phyloP scores from a whole-genome alignment of 2,113 vertebrate genomes.

The Siphamia tubifer region DNA sequence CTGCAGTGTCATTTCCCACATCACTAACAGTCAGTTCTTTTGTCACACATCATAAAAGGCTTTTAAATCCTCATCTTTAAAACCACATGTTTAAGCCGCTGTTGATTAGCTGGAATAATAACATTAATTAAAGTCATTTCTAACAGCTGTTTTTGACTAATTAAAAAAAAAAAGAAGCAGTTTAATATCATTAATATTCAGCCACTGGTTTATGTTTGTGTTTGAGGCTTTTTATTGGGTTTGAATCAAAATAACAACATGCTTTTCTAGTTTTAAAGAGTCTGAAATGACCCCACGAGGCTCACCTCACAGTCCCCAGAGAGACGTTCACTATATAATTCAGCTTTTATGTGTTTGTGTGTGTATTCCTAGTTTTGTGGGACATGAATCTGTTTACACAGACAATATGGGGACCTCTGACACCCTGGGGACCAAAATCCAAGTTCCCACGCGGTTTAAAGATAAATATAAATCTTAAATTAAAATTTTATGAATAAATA shows the following conservation, averaged over 20 bases:
- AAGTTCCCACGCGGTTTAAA: too few relatives aligned
- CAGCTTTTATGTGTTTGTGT: slow-evolving; percentile 22
- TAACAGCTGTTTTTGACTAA: background rate
- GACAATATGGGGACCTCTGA: too few relatives aligned
- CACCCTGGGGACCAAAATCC: too few relatives aligned
- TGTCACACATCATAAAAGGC: too few relatives aligned
- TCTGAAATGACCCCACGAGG: slow-evolving; percentile 9
- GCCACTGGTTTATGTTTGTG: background rate
- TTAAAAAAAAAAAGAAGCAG: background rate
- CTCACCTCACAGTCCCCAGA: slow-evolving; percentile 11
- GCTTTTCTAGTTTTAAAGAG: background rate
- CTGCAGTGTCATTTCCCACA: slow-evolving; percentile 89
- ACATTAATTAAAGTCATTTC: background rate
- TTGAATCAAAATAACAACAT: background rate
- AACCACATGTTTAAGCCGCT: background rate
- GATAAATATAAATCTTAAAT: too few relatives aligned
- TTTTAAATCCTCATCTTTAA: too few relatives aligned
- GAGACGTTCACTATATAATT: slow-evolving; percentile 13
- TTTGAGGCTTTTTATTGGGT: background rate
- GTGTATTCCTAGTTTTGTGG: too few relatives aligned
- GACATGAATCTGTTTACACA: too few relatives aligned
- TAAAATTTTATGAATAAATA: too few relatives aligned
- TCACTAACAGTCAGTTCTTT: slow-evolving; percentile 91
- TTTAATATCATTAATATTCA: background rate
- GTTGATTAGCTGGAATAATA: background rate